Percentiles rank a stretch among this genome's conserved stretches.
phyloP scores from a whole-genome alignment of 1,140 invertebrate genomes.

The Sarcophaga peregrina region DNA sequence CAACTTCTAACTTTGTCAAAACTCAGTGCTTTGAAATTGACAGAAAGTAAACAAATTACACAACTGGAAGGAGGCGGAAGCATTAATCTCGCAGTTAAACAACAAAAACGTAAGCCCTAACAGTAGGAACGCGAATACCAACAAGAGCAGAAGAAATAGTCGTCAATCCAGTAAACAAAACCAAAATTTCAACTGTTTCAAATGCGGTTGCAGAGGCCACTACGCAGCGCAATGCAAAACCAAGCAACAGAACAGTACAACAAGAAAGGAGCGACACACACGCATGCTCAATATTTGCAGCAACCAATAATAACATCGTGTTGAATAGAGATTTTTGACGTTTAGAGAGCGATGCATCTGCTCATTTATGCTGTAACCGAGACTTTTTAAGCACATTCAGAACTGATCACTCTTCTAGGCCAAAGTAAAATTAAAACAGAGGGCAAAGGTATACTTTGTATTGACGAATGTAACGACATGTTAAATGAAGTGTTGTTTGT shows the following conservation, averaged over 20 bases:
- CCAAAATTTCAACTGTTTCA: slow-evolving; percentile 28
- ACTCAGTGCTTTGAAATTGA: slow-evolving; percentile 21
- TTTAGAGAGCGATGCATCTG: slow-evolving; percentile 32
- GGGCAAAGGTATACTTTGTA: slow-evolving; percentile 55
- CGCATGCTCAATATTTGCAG: not conserved
- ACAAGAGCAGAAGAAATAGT: too few relatives aligned
- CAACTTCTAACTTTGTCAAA: too few relatives aligned
- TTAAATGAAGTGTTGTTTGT: slow-evolving; percentile 34
- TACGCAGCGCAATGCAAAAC: not conserved
- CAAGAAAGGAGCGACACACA: not conserved
- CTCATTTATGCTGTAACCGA: slow-evolving; percentile 23
- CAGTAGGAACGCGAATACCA: not conserved
- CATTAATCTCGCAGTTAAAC: not conserved
- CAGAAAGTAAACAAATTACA: not conserved
- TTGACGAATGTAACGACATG: not conserved
- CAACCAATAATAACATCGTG: not conserved
- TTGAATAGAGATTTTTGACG: not conserved
- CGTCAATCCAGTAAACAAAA: not conserved
- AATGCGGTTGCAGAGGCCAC: slow-evolving; percentile 28
- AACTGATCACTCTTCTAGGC: not conserved
- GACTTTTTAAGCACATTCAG: not conserved
- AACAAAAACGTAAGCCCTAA: not conserved
- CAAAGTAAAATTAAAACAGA: not conserved
- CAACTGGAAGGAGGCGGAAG: not conserved
- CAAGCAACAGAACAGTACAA: slow-evolving; percentile 7